Conservation (phyloP, 2,113 vertebrate genomes). For the Alexandromys fortis region DNA sequence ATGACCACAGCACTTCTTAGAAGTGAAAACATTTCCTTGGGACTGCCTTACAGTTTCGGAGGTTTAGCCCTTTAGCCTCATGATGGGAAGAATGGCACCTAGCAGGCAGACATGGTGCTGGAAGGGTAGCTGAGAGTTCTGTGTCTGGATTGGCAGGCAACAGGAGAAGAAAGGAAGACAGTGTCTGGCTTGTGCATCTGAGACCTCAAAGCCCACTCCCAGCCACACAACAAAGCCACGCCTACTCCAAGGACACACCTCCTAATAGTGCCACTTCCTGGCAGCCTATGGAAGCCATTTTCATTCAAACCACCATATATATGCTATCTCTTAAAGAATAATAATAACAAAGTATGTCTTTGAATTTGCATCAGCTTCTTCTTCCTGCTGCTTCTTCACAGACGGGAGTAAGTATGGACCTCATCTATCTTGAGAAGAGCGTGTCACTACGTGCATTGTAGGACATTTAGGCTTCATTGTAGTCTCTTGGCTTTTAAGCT, state of each 20-base stretch:
- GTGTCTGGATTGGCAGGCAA: neutral
- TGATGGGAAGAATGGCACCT: neutral
- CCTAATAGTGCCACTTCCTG: neutral
- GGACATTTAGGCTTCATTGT: neutral
- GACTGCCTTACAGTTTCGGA: neutral
- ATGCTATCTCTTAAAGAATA: neutral
- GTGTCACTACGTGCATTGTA: neutral
- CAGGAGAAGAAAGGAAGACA: neutral
- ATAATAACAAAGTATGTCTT: neutral
- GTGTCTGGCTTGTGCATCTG: neutral
- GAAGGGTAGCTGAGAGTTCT: neutral
- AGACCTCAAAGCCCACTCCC: neutral
- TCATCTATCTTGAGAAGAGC: neutral
- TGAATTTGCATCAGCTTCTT: neutral
- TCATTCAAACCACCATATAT: neutral
- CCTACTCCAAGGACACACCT: neutral
- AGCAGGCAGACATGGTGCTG: neutral
- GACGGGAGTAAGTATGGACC: neutral
- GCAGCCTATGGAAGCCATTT: neutral
- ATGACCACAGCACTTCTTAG: neutral
- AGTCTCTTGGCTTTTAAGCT: conserved; percentile 3
- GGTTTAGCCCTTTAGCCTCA: neutral
- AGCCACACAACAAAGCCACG: neutral
- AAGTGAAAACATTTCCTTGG: neutral
- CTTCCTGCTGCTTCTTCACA: neutral